Percentiles rank a stretch among this genome's conserved stretches.
Conservation (phyloP, 2,113 vertebrate genomes). For the Sula dactylatra region DNA sequence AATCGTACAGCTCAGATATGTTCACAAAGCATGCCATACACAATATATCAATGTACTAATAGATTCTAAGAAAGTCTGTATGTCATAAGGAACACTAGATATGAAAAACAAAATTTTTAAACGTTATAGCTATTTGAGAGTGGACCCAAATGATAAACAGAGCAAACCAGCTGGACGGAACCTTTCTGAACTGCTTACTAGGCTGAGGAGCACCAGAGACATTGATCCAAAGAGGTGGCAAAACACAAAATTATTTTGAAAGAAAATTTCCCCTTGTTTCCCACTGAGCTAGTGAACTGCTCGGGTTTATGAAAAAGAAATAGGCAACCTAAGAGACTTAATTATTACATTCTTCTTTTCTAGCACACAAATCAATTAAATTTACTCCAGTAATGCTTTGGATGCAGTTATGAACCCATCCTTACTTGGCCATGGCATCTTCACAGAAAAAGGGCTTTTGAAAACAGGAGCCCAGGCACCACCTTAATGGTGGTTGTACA, state of each 20-base stretch:
- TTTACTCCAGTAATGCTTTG: neutral
- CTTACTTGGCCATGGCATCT: neutral
- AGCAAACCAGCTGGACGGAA: neutral
- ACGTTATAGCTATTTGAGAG: neutral
- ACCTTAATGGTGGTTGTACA: neutral
- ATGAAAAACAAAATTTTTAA: neutral
- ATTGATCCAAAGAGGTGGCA: neutral
- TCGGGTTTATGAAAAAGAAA: neutral
- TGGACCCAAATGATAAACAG: neutral
- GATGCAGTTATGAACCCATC: neutral
- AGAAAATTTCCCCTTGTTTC: neutral
- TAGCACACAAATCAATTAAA: neutral
- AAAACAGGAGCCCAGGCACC: neutral
- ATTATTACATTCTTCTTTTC: neutral
- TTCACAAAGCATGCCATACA: no score
- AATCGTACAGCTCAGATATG: fast-evolving
- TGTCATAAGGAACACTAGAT: neutral
- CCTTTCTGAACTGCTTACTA: neutral
- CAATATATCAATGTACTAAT: no score
- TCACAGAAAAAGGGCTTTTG: neutral
- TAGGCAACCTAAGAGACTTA: neutral
- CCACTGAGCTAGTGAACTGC: neutral
- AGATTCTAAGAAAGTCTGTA: neutral
- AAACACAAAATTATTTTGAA: neutral
- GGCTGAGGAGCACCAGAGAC: neutral